Conservation (phyloP, 1,140 invertebrate genomes). For the Lucilia sericata region DNA sequence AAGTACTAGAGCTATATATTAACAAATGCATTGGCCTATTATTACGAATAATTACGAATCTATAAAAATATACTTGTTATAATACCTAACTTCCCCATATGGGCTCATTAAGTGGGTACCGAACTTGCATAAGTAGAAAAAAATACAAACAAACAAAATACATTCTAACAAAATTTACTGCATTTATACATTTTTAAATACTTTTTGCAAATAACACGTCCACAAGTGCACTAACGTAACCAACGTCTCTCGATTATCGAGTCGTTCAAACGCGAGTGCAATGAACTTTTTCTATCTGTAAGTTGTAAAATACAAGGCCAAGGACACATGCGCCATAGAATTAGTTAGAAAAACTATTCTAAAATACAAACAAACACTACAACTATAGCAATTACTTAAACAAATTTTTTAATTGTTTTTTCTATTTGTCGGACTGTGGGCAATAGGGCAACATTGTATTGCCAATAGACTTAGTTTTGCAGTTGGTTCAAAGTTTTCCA, state of each 20-base stretch:
- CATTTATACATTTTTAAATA: too few relatives aligned
- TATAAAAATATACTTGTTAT: too few relatives aligned
- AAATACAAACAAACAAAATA: too few relatives aligned
- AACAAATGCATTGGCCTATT: too few relatives aligned
- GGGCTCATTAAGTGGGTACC: too few relatives aligned
- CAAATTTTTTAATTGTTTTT: neutral
- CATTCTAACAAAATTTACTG: too few relatives aligned
- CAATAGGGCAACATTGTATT: neutral
- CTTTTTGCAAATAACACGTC: neutral
- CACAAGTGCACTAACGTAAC: neutral
- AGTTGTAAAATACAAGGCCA: constrained; percentile 26
- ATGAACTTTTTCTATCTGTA: constrained; percentile 18
- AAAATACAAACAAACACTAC: too few relatives aligned
- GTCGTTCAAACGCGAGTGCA: neutral
- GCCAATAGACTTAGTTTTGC: neutral
- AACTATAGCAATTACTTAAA: neutral
- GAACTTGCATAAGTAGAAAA: too few relatives aligned
- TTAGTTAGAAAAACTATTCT: constrained; percentile 1
- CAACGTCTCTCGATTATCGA: neutral
- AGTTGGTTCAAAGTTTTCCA: neutral
- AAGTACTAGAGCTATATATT: neutral
- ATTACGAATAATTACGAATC: too few relatives aligned
- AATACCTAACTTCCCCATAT: too few relatives aligned
- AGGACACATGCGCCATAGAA: constrained; percentile 35
- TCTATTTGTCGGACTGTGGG: neutral